Evolutionary conservation across 2,888 invertebrate species (phyloP), one percentile per base, ranked within the genome.

Genomic region (Hylaea fasciaria): DNA sequence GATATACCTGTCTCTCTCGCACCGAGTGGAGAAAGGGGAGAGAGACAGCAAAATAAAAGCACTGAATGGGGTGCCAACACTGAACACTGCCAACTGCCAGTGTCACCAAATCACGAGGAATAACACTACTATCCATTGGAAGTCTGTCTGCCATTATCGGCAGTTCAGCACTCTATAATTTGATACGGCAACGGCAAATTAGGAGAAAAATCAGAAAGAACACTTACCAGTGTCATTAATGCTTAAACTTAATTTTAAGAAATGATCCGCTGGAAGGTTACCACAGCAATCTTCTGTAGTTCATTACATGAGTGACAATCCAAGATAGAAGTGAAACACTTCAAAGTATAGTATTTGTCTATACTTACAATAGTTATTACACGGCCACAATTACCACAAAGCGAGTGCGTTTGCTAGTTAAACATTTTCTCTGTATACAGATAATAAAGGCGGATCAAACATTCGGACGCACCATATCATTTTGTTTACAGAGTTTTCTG

Each of bases 401-500:
- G 80, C 86, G 80, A 83, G 81, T 80, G 76, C 82, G 84, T 86
- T 84, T 83, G 82, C 84, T 83, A 82, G 85, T 75, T 80, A 86
- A 89, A 90, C 85, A 88, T 84, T 83, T 78, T 71, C 81, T 86
- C 80, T 83, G 84, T 88, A 83, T 84, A 89, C 86, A 88, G 86
- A 89, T 89, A 89, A 88, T 91, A 90, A 91, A 91, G 88, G 84
- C 81, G 91, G 90, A 90, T 91, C 89, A 91, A 91, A 90, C 89
- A 91, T 89, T 91, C 86, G 87, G 85, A 87, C 86, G 85, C 80
- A 86, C 85, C 86, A 83, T 91, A 91, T 91, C 87, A 91, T 91
- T 90, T 91, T 92, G 91, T 92, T 92, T 92, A 92, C 92, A 85
- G 85, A 91, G 87, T 89, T 89, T 92, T 89, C 90, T 89, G 81